phyloP scores from a whole-genome alignment of 2,888 invertebrate genomes.

The Kuschelorhynchus macadamiae region DNA sequence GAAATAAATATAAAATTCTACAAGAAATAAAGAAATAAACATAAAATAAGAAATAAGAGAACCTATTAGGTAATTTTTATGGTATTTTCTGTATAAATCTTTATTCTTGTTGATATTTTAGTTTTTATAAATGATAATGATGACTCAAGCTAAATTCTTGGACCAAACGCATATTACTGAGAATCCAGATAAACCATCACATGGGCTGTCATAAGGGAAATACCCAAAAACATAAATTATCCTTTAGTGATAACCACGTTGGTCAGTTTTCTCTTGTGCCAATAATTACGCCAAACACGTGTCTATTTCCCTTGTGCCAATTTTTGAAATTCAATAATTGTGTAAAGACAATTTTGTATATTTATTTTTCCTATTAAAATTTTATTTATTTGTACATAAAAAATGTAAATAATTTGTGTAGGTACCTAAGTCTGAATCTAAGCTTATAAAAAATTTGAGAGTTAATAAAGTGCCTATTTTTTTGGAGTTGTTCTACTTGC shows the following conservation, averaged over 20 bases:
- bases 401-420: constrained; percentile 13
- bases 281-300: constrained; percentile 35
- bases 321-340: constrained; percentile 22
- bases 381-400: constrained; percentile 42
- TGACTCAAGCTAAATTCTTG: too few species aligned
- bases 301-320: constrained; percentile 39
- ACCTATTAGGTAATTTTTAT: too few species aligned
- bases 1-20: too few species aligned
- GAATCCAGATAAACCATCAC: too few species aligned
- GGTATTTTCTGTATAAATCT: too few species aligned
- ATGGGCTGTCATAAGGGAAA: constrained; percentile 1
- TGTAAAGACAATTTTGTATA: constrained; percentile 12
- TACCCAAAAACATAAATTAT: not conserved
- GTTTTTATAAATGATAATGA: too few species aligned
- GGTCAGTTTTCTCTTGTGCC: constrained; percentile 40
- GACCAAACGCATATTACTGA: too few species aligned
- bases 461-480: constrained; percentile 6
- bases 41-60: too few species aligned
- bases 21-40: too few species aligned
- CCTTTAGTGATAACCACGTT: constrained; percentile 20
- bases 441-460: constrained; percentile 7
- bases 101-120: too few species aligned
- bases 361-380: constrained; percentile 38
- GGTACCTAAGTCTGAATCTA: not conserved
- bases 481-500: too few species aligned